phyloP scores from a whole-genome alignment of 2,113 vertebrate species.

The Zingel zingel region DNA sequence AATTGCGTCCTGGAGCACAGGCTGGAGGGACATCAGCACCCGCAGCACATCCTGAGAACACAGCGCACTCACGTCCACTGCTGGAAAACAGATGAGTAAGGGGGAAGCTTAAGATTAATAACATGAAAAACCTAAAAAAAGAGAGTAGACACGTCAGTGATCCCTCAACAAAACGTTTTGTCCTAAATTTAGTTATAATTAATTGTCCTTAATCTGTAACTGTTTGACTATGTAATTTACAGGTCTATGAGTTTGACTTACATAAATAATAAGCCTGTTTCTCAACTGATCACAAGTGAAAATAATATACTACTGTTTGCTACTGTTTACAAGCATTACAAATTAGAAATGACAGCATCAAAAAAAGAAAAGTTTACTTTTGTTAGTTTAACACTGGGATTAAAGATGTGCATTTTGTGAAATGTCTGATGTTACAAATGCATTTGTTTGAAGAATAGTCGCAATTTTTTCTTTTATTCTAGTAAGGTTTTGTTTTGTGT shows the following conservation, averaged over 20 bases:
- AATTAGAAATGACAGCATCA: not conserved
- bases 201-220: no score
- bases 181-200: not conserved
- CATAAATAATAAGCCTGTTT: not conserved
- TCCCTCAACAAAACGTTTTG: not conserved
- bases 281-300: not conserved
- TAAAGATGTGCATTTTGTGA: not conserved
- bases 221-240: not conserved
- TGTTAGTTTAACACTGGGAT: not conserved
- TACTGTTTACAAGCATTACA: not conserved
- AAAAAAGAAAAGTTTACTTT: not conserved
- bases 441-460: not conserved
- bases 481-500: not conserved
- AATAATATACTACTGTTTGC: not conserved
- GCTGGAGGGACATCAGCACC: constrained; percentile 96
- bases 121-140: not conserved
- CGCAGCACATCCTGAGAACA: constrained; percentile 98
- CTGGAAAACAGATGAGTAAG: constrained; percentile 70
- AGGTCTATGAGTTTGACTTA: not conserved
- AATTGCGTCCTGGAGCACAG: constrained; percentile 96
- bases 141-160: not conserved
- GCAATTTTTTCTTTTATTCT: no score
- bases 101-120: not conserved
- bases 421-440: not conserved
- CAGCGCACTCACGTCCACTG: constrained; percentile 93